Percentiles rank a stretch among this genome's conserved stretches.
These are phyloP conservation scores for Leucania comma DNA, from an alignment of 2,888 invertebrate species.

Conservation along the genomic window DNA sequence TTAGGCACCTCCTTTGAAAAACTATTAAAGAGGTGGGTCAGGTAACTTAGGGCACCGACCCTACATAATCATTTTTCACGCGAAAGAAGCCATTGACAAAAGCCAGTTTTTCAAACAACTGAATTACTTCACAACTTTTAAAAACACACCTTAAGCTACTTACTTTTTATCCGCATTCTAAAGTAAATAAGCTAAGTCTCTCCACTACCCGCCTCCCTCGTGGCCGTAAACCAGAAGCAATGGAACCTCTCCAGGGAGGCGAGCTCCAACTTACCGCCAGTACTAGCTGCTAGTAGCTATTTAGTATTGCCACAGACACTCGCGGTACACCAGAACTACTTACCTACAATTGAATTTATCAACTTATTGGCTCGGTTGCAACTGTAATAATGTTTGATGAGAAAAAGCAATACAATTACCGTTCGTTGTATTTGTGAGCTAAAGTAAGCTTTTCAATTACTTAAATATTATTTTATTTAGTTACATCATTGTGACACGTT, in stretches of 20 bases:
- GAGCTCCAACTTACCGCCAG: slow-evolving; percentile 35
- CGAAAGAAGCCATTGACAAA: too few relatives aligned
- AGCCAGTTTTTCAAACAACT: background rate
- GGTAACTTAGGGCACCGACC: too few relatives aligned
- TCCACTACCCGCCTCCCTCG: slow-evolving; percentile 30
- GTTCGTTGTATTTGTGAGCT: background rate
- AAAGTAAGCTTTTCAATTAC: background rate
- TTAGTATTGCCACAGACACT: slow-evolving; percentile 54
- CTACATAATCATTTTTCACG: too few relatives aligned
- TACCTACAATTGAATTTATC: slow-evolving; percentile 50
- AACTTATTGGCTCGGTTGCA: slow-evolving; percentile 28
- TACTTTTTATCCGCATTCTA: background rate
- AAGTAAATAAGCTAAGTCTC: slow-evolving; percentile 26
- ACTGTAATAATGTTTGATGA: slow-evolving; percentile 18
- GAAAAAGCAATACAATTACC: slow-evolving; percentile 3
- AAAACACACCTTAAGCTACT: background rate
- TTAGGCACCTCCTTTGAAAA: too few relatives aligned
- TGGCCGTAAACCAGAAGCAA: slow-evolving; percentile 42
- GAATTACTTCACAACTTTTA: background rate
- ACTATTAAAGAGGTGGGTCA: too few relatives aligned
- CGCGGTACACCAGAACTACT: slow-evolving; percentile 43
- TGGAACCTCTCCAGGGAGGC: slow-evolving; percentile 35
- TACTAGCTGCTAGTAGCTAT: slow-evolving; percentile 32
- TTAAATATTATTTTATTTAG: too few relatives aligned
- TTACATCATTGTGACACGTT: too few relatives aligned